Percentiles rank a stretch among this genome's conserved stretches.
These are phyloP conservation scores for Notolepis coatsorum DNA, from an alignment of 2,797 vertebrate genomes.

Conservation along the genomic window DNA sequence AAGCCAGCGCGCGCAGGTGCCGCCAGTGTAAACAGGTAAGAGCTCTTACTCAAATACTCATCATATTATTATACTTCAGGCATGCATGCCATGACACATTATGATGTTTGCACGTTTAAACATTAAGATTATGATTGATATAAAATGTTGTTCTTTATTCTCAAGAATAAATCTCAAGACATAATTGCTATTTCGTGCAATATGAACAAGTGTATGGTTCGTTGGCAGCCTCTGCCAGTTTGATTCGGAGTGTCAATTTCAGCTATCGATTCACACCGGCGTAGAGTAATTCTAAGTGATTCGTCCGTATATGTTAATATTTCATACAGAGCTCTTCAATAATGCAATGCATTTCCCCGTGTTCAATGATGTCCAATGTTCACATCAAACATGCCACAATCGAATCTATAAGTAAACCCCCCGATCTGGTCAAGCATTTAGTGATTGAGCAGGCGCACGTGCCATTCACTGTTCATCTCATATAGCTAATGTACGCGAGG, in stretches of 20 bases:
- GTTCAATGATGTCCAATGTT: too few relatives aligned
- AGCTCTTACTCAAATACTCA: not conserved
- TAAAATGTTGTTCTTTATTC: too few relatives aligned
- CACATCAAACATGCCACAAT: conserved; percentile 11
- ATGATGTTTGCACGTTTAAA: conserved; percentile 4
- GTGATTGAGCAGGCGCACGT: conserved; percentile 8
- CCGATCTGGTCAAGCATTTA: conserved; percentile 1
- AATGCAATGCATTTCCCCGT: conserved; percentile 14
- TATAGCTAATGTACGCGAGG: not conserved
- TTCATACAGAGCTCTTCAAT: conserved; percentile 28
- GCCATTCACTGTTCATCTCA: not conserved
- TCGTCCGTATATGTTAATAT: conserved; percentile 27
- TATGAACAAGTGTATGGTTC: too few relatives aligned
- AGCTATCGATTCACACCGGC: not conserved
- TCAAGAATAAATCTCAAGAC: too few relatives aligned
- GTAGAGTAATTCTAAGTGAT: conserved; percentile 7
- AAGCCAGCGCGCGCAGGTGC: conserved; percentile 7
- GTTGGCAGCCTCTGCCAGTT: too few relatives aligned
- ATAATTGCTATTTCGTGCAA: too few relatives aligned
- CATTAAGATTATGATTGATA: too few relatives aligned
- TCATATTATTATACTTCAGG: not conserved
- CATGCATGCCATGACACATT: conserved; percentile 2
- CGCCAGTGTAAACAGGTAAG: conserved; percentile 48
- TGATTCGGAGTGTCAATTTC: not conserved
- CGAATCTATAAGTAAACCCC: conserved; percentile 9